Percentiles rank a stretch among this genome's conserved stretches.
Evolutionary conservation across 2,888 invertebrate genomes (phyloP).

Genomic region (Eurytoma californica): DNA sequence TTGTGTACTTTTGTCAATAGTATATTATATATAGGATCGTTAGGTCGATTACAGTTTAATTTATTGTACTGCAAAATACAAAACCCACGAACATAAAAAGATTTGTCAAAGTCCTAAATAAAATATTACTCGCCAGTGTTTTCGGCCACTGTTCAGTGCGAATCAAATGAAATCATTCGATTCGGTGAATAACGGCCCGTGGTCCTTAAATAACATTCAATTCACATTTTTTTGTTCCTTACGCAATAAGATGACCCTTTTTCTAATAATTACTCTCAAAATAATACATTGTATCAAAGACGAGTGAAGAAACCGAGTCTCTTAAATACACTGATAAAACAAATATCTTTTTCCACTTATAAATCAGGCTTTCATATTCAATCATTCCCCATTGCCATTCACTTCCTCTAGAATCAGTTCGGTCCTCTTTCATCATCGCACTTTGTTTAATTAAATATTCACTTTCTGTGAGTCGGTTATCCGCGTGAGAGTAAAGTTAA

Average conservation of each 20-base stretch:
- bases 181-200: constrained; percentile 38
- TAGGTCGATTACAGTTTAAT: constrained; percentile 60
- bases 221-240: constrained; percentile 55
- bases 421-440: constrained; percentile 38
- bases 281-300: constrained; percentile 57
- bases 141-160: constrained; percentile 29
- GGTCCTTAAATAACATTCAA: constrained; percentile 57
- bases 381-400: constrained; percentile 46
- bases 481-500: constrained; percentile 47
- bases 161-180: constrained; percentile 44
- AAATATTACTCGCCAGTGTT: constrained; percentile 54
- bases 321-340: constrained; percentile 53
- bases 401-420: constrained; percentile 44
- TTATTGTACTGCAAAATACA: constrained; percentile 59
- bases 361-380: constrained; percentile 51
- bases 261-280: constrained; percentile 56
- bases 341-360: constrained; percentile 47
- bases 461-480: constrained; percentile 51
- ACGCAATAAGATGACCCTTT: constrained; percentile 51
- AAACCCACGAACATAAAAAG: constrained; percentile 57
- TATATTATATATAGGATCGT: constrained; percentile 60
- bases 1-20: constrained; percentile 55
- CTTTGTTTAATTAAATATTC: constrained; percentile 53
- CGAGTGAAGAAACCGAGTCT: constrained; percentile 48
- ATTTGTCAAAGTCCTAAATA: constrained; percentile 54